Evolutionary conservation across 2,888 invertebrate species (phyloP).

Genomic region (Autographa gamma): DNA sequence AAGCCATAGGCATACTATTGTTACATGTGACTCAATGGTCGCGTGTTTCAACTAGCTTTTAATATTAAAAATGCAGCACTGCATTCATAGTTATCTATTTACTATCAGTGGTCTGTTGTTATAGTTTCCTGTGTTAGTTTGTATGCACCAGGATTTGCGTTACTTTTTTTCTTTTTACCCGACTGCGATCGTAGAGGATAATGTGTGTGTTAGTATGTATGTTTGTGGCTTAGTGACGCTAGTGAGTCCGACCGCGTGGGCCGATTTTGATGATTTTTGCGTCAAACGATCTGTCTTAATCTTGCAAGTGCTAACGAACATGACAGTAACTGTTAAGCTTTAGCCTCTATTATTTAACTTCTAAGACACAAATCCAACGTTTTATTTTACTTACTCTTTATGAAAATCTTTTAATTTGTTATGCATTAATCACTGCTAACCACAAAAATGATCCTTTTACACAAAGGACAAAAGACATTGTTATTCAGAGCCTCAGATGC

Average conservation of each 20-base stretch:
- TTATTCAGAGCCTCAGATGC: background rate
- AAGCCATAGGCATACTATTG: constrained; percentile 34
- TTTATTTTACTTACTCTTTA: too few species aligned
- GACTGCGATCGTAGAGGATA: too few species aligned
- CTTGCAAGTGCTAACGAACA: too few species aligned
- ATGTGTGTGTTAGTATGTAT: too few species aligned
- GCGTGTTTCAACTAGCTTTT: constrained; percentile 20
- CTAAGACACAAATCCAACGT: too few species aligned
- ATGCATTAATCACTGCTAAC: background rate
- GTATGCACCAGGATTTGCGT: background rate
- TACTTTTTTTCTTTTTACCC: too few species aligned
- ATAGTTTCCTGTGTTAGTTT: background rate
- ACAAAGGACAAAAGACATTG: background rate
- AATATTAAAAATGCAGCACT: constrained; percentile 16
- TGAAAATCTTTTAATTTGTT: background rate
- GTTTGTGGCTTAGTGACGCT: too few species aligned
- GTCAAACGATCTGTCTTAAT: too few species aligned
- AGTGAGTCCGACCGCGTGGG: too few species aligned
- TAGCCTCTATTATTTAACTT: too few species aligned
- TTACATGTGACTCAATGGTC: constrained; percentile 27
- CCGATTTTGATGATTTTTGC: too few species aligned
- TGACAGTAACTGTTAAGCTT: too few species aligned
- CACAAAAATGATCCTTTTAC: background rate
- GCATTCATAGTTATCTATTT: background rate
- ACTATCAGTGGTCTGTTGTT: background rate